Evolutionary conservation across 2,113 vertebrate species (phyloP).

Genomic region (Pygoscelis adeliae): DNA sequence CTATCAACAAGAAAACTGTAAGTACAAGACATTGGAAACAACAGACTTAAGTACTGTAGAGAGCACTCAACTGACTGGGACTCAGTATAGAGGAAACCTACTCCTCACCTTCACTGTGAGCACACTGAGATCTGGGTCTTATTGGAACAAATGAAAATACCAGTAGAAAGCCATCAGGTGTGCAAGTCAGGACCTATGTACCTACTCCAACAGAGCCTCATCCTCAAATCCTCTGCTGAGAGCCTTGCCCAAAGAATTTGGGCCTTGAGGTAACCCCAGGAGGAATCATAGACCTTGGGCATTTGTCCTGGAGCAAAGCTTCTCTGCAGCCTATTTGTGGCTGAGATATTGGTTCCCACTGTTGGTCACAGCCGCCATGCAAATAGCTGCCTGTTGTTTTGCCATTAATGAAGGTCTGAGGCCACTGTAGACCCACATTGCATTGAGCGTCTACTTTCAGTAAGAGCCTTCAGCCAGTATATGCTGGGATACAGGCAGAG

Average conservation of each 20-base stretch:
- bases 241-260: not conserved
- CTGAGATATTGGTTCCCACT: not conserved
- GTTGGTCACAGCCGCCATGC: not conserved
- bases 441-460: not conserved
- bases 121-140: not conserved
- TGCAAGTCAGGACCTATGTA: too few species aligned
- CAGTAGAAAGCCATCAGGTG: not conserved
- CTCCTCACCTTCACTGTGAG: not conserved
- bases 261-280: not conserved
- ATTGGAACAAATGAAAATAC: not conserved
- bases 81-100: not conserved
- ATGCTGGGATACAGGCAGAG: not conserved
- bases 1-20: constrained; percentile 10
- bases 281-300: not conserved
- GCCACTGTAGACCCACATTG: not conserved
- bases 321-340: not conserved
- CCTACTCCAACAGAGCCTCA: not conserved
- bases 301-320: not conserved
- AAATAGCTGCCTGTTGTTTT: not conserved
- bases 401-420: not conserved
- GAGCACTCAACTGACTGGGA: not conserved
- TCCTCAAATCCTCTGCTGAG: not conserved
- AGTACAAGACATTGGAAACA: not conserved
- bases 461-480: not conserved
- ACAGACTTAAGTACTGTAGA: not conserved